These are phyloP conservation scores for Drepana arcuata DNA, from an alignment of 1,140 invertebrate genomes.

Conservation along the genomic window DNA sequence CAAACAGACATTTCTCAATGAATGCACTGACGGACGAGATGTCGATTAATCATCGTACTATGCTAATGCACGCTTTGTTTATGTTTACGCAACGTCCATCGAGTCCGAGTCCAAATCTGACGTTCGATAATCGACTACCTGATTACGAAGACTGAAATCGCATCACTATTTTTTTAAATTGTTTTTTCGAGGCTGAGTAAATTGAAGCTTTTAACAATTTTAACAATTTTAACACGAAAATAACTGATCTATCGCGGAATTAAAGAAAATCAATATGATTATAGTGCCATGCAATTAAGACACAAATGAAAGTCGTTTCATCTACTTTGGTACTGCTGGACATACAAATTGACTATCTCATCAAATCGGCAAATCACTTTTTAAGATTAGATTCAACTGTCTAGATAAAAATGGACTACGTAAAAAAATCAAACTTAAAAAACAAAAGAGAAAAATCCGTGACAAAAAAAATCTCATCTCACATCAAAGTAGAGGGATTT, in stretches of 20 bases:
- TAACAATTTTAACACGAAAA: background rate
- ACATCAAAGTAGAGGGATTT: too few relatives aligned
- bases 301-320: conserved; percentile 9
- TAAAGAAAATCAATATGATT: background rate
- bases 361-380: too few relatives aligned
- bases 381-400: too few relatives aligned
- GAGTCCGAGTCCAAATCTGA: too few relatives aligned
- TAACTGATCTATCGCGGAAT: background rate
- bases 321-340: too few relatives aligned
- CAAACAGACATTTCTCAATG: conserved; percentile 18
- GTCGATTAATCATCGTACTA: conserved; percentile 19
- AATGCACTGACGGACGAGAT: conserved; percentile 9
- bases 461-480: too few relatives aligned
- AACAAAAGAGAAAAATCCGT: too few relatives aligned
- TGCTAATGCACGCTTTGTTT: conserved; percentile 28
- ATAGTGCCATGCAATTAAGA: conserved; percentile 1
- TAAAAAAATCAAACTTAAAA: too few relatives aligned
- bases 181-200: background rate
- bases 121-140: background rate
- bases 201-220: background rate
- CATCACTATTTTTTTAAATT: background rate
- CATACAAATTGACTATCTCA: too few relatives aligned
- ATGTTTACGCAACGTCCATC: conserved; percentile 23
- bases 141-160: background rate
- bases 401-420: too few relatives aligned